Percentiles rank a stretch among this genome's conserved stretches.
These are phyloP conservation scores for Mycetomoellerius zeteki DNA, from an alignment of 1,140 invertebrate genomes.

Conservation along the genomic window DNA sequence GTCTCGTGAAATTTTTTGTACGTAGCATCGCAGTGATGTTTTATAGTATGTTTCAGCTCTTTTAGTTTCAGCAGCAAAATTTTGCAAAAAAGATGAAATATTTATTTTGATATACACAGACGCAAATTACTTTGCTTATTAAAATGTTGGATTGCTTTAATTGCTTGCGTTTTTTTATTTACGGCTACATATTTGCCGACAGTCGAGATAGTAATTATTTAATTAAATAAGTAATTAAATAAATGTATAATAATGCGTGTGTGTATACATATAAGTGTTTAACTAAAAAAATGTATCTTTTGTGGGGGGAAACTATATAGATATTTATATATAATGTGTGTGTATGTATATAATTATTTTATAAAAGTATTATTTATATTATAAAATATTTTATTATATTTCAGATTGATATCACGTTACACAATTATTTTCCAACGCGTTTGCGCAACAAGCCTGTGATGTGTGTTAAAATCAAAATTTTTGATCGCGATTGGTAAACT, in stretches of 20 bases:
- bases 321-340: neutral
- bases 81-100: neutral
- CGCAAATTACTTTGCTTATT: conserved; percentile 1
- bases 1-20: neutral
- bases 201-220: neutral
- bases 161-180: neutral
- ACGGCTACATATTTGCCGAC: neutral
- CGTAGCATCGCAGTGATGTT: neutral
- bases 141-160: neutral
- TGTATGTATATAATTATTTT: neutral
- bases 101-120: neutral
- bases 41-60: neutral
- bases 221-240: neutral
- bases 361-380: neutral
- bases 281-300: neutral
- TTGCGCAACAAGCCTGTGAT: neutral
- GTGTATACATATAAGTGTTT: no score
- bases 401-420: neutral
- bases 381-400: neutral
- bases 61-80: neutral
- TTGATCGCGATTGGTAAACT: conserved; percentile 20
- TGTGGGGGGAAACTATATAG: neutral
- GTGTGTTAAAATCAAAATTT: conserved; percentile 26
- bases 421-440: neutral
- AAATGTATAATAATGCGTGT: neutral